Percentiles rank a stretch among this genome's conserved stretches.
These are phyloP conservation scores for Leptinotarsa peninsularis DNA, from an alignment of 2,888 invertebrate species.

Conservation along the genomic window DNA sequence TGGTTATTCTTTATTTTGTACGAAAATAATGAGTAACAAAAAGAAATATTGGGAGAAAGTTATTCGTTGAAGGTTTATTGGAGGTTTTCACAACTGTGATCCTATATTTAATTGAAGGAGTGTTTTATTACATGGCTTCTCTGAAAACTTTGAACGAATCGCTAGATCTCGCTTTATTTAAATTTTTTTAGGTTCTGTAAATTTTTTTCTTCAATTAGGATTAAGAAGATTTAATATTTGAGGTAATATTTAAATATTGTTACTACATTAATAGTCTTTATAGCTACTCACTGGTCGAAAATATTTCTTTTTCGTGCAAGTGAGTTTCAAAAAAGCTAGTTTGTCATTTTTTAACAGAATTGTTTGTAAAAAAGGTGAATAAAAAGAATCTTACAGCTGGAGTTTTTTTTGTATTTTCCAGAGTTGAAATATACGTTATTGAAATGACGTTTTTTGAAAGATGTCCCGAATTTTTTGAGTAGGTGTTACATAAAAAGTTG, in stretches of 20 bases:
- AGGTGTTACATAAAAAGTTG: too few species aligned
- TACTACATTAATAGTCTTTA: conserved; percentile 59
- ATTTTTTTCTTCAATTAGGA: conserved; percentile 41
- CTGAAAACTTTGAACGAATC: not conserved
- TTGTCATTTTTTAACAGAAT: conserved; percentile 51
- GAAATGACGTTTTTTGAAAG: too few species aligned
- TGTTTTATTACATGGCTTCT: not conserved
- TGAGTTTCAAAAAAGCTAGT: conserved; percentile 43
- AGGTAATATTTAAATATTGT: conserved; percentile 58
- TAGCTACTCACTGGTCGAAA: conserved; percentile 48
- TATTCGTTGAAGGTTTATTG: not conserved
- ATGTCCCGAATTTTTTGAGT: too few species aligned
- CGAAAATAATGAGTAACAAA: conserved; percentile 30
- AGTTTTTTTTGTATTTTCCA: too few species aligned
- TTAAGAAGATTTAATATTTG: conserved; percentile 48
- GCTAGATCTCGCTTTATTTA: conserved; percentile 6
- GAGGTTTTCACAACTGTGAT: too few species aligned
- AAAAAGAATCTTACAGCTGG: conserved; percentile 23
- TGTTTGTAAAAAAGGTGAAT: conserved; percentile 47
- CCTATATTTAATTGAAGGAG: not conserved
- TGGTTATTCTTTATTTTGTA: conserved; percentile 35
- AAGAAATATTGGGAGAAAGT: not conserved
- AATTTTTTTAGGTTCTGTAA: conserved; percentile 33
- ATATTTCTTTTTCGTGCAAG: conserved; percentile 42
- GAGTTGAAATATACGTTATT: not conserved